phyloP scores from a whole-genome alignment of 2,113 vertebrate genomes.

The Anas platyrhynchos region DNA sequence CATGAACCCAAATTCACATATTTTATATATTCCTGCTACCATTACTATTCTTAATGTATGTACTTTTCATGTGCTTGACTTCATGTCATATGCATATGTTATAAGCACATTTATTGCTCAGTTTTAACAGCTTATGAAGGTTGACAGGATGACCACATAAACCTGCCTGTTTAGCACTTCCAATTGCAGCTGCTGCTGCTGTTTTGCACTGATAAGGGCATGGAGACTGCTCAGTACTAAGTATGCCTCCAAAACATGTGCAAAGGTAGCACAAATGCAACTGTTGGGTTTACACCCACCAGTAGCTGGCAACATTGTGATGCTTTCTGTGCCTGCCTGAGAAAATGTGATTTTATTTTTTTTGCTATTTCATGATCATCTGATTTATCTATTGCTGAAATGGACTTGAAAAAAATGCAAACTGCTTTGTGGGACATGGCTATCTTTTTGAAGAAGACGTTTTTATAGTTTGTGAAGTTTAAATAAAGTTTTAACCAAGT shows the following conservation, averaged over 20 bases:
- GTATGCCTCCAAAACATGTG: neutral
- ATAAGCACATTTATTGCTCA: neutral
- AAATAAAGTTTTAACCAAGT: neutral
- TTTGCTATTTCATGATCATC: neutral
- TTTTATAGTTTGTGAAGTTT: neutral
- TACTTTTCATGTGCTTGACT: neutral
- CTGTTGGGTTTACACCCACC: neutral
- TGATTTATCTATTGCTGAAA: neutral
- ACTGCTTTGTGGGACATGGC: neutral
- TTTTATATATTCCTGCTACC: neutral
- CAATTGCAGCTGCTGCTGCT: neutral
- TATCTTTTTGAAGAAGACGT: neutral
- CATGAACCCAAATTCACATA: neutral
- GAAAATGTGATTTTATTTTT: neutral
- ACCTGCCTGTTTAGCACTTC: neutral
- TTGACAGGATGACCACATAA: neutral
- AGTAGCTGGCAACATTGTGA: neutral
- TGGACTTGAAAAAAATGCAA: neutral
- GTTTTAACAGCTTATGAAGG: neutral
- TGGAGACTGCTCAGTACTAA: neutral
- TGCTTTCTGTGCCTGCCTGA: neutral
- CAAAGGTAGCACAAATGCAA: neutral
- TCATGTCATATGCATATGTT: fast-evolving
- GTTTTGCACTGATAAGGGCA: neutral
- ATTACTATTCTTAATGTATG: neutral